phyloP scores from a whole-genome alignment of 2,797 vertebrate genomes.

The Arremon brunneinucha region DNA sequence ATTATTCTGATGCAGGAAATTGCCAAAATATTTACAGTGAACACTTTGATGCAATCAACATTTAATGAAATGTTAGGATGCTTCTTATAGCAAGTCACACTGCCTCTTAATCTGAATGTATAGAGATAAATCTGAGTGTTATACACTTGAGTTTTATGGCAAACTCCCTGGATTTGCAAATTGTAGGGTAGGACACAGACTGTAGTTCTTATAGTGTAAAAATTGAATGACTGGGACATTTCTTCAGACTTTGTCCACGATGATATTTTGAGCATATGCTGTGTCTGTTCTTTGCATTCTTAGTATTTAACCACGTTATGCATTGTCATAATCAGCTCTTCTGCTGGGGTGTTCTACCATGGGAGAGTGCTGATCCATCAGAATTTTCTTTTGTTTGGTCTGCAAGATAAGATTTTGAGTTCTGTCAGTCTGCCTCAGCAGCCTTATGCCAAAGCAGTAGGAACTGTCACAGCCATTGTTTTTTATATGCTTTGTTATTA shows the following conservation, averaged over 20 bases:
- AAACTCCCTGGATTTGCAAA: not conserved
- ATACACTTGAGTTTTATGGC: not conserved
- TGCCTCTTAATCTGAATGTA: not conserved
- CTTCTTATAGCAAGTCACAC: not conserved
- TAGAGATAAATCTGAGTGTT: not conserved
- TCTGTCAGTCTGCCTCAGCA: not conserved
- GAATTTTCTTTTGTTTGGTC: not conserved
- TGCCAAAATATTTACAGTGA: constrained; percentile 41
- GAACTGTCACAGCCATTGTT: not conserved
- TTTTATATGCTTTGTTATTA: not conserved
- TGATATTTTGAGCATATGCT: not conserved
- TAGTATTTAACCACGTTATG: not conserved
- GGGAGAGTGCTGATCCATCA: not conserved
- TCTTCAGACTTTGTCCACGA: not conserved
- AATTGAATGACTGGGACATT: not conserved
- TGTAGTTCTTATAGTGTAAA: not conserved
- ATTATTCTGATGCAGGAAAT: constrained; percentile 44
- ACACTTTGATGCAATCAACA: not conserved
- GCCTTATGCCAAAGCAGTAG: not conserved
- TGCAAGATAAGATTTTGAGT: not conserved
- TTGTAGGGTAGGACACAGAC: not conserved
- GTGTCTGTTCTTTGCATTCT: not conserved
- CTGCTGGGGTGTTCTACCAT: not conserved
- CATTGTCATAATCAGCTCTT: not conserved
- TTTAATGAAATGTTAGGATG: not conserved